Evolutionary conservation across 1,140 invertebrate genomes (phyloP).

Genomic region (Babylonia areolata): DNA sequence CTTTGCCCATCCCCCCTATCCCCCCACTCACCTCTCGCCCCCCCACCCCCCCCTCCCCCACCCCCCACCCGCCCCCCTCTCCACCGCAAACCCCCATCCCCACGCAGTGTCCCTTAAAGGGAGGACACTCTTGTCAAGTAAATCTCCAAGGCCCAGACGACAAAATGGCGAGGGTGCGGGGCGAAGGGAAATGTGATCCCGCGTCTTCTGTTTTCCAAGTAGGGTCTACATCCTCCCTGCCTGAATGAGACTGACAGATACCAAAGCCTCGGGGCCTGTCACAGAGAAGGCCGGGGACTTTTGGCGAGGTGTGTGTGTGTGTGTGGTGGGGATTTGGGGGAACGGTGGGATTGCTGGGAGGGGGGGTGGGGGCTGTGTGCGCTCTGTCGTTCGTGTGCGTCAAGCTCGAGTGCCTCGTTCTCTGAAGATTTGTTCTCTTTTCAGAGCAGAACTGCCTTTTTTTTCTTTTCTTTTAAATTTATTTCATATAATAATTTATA

Average conservation of each 20-base stretch:
- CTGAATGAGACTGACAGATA: slow-evolving; percentile 1
- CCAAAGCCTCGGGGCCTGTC: background rate
- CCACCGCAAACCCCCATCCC: background rate
- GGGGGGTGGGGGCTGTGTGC: too few species aligned
- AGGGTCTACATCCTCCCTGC: background rate
- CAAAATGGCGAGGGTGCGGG: background rate
- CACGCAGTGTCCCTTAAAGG: background rate
- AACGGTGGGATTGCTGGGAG: too few species aligned
- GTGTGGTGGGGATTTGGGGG: too few species aligned
- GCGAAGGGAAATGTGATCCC: slow-evolving; percentile 6
- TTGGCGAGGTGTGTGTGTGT: too few species aligned
- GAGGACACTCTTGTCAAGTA: slow-evolving; percentile 16
- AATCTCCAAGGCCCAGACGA: slow-evolving; percentile 16
- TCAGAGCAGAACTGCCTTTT: background rate
- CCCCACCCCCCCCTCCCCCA: too few species aligned
- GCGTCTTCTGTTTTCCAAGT: slow-evolving; percentile 23
- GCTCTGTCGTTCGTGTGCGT: background rate
- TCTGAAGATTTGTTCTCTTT: background rate
- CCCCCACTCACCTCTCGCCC: too few species aligned
- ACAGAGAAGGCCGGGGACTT: background rate
- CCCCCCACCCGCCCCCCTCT: background rate
- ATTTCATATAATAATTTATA: too few species aligned
- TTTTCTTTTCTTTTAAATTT: too few species aligned
- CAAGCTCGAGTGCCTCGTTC: background rate
- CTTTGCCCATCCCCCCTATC: background rate